Conservation (phyloP, 2,888 invertebrate species). For the Tenthredo amoena region DNA sequence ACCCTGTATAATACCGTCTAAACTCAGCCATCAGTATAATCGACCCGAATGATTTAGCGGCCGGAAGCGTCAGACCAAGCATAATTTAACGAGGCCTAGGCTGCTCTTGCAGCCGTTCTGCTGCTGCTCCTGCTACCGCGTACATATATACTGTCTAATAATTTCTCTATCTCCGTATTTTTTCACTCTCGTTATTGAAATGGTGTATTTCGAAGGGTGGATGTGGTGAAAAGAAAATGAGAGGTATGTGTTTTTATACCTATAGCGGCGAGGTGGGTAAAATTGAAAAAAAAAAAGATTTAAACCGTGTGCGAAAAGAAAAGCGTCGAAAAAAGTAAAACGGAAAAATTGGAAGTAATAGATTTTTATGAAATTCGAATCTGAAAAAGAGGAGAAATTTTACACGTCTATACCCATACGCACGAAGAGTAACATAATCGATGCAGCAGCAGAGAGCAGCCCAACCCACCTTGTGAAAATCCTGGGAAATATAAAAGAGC, state of each 20-base stretch:
- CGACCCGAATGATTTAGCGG: constrained; percentile 50
- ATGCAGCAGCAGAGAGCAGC: not conserved
- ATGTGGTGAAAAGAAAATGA: too few relatives aligned
- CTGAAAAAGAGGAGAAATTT: too few relatives aligned
- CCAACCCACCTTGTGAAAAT: not conserved
- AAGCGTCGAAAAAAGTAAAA: too few relatives aligned
- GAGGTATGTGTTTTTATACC: too few relatives aligned
- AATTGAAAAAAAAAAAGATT: too few relatives aligned
- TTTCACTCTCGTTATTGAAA: not conserved
- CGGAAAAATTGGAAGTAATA: too few relatives aligned
- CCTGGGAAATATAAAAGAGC: constrained; percentile 8
- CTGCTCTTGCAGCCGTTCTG: too few relatives aligned
- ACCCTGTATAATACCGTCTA: not conserved
- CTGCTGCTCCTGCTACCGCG: not conserved
- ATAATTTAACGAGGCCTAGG: constrained; percentile 47
- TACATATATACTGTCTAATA: not conserved
- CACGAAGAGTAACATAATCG: not conserved
- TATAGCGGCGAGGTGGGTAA: too few relatives aligned
- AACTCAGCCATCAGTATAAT: constrained; percentile 35
- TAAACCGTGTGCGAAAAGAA: too few relatives aligned
- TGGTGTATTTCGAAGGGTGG: not conserved
- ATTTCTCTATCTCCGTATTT: not conserved
- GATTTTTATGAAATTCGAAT: too few relatives aligned
- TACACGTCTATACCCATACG: not conserved
- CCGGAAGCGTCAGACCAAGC: constrained; percentile 47